phyloP scores from a whole-genome alignment of 2,113 vertebrate species.

The Lampris incognitus region DNA sequence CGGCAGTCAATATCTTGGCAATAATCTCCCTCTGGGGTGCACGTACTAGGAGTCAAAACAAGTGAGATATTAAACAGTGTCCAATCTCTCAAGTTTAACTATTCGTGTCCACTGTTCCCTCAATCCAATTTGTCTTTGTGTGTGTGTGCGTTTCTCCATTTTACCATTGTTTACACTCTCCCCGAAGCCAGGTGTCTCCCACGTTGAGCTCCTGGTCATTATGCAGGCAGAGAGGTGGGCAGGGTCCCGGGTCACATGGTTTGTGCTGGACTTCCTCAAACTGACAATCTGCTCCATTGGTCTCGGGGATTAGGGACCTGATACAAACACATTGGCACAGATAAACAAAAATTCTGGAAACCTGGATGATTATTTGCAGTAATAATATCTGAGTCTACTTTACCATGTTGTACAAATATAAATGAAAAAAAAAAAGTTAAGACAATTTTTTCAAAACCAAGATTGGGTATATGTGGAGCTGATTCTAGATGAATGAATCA shows the following conservation, averaged over 20 bases:
- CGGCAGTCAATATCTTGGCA: constrained; percentile 85
- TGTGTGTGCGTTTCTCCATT: constrained; percentile 31
- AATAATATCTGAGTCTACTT: too few relatives aligned
- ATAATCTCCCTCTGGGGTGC: constrained; percentile 88
- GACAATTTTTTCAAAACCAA: too few relatives aligned
- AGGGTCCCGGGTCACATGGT: constrained; percentile 80
- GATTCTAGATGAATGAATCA: too few relatives aligned
- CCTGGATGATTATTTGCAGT: too few relatives aligned
- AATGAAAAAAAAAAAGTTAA: too few relatives aligned
- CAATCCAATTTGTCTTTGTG: neutral
- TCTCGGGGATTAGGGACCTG: constrained; percentile 83
- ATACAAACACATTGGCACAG: neutral
- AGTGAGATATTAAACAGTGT: neutral
- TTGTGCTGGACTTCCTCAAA: constrained; percentile 85
- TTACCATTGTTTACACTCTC: constrained; percentile 90
- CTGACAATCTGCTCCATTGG: constrained; percentile 74
- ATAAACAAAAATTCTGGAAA: too few relatives aligned
- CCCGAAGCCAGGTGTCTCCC: constrained; percentile 88
- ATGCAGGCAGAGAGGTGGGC: constrained; percentile 86
- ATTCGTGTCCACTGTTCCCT: neutral
- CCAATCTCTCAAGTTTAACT: neutral
- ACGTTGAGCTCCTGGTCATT: constrained; percentile 70
- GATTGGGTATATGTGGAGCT: too few relatives aligned
- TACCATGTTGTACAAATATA: too few relatives aligned
- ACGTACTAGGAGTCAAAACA: constrained; percentile 79